Evolutionary conservation across 2,797 vertebrate genomes (phyloP), one percentile per base, ranked within the genome.

Genomic region (Paedocypris micromegethes): DNA sequence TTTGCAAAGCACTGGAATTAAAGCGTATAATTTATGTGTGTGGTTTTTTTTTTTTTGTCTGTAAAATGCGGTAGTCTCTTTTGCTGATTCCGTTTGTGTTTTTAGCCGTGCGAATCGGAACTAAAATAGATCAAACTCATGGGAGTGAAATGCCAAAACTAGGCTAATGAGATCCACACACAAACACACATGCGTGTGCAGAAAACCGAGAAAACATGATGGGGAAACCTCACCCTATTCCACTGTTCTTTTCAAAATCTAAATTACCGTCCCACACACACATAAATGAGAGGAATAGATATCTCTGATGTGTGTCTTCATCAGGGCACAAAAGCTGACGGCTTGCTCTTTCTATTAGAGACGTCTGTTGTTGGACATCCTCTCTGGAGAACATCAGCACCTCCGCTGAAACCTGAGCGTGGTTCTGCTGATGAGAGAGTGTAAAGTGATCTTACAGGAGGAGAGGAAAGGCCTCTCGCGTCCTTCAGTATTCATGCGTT

Each of bases 81-180:
- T 23, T 23, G 23, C 23, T 23, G 23, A 23, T 48, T 44, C 39
- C 44, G 8, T 66, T 40, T 62, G 7, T 56, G 9, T 42, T 23
- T 23, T 23, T 50, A 43, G 5, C 58, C 52, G 59, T 58, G 56
- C 46, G 51, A 37, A 60, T 40, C 42, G 43, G 23, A 62, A 49
- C 60, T 44, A 48, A 74, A 58, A 70, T 55, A 60, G 53, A 42
- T 45, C 49, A 46, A 37, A 67, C 5, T 5, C 42, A 3, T 58
- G 3, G 37, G 9, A 53, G 61, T 57, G 60, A 53, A 6, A 48
- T 53, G 44, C 44, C 48, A 70, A 46, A 77, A 77, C 44, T 73
- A 69, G 75, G 75, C 64, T 73, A 77, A 77, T 77, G 67, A 73
- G 64, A 76, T 76, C 70, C 67, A 64, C 73, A 57, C 51, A 62